A percentile compares a stretch with the other conserved stretches of the same genome.
These are phyloP conservation scores for Accipiter cooperii DNA, from an alignment of 2,113 vertebrate genomes.

Conservation along the genomic window DNA sequence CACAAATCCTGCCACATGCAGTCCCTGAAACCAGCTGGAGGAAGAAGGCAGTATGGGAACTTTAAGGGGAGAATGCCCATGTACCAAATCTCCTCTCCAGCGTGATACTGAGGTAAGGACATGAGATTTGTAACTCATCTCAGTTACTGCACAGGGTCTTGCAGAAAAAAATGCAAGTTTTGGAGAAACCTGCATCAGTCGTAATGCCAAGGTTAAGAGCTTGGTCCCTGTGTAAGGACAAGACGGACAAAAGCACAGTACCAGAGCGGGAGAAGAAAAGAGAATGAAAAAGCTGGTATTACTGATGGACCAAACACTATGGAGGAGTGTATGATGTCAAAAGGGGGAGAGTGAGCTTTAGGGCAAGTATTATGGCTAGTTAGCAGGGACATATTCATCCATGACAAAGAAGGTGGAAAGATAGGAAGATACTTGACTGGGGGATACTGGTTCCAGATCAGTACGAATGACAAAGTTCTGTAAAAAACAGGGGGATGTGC, in stretches of 20 bases:
- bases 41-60: not conserved
- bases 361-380: not conserved
- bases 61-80: not conserved
- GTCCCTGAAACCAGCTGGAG: not conserved
- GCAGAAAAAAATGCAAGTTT: not conserved
- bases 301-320: not conserved
- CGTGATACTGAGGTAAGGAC: not conserved
- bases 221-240: not conserved
- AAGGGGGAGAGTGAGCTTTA: not conserved
- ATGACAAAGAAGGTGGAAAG: not conserved
- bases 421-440: not conserved
- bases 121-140: not conserved
- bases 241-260: not conserved
- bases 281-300: not conserved
- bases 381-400: not conserved
- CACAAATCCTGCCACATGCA: not conserved
- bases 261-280: not conserved
- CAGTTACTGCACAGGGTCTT: not conserved
- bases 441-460: not conserved
- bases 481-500: not conserved
- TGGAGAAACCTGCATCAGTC: not conserved
- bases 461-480: not conserved
- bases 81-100: not conserved
- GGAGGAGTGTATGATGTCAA: not conserved
- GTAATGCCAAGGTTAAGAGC: not conserved